phyloP scores from a whole-genome alignment of 2,888 invertebrate genomes.

The Cosmia trapezina region DNA sequence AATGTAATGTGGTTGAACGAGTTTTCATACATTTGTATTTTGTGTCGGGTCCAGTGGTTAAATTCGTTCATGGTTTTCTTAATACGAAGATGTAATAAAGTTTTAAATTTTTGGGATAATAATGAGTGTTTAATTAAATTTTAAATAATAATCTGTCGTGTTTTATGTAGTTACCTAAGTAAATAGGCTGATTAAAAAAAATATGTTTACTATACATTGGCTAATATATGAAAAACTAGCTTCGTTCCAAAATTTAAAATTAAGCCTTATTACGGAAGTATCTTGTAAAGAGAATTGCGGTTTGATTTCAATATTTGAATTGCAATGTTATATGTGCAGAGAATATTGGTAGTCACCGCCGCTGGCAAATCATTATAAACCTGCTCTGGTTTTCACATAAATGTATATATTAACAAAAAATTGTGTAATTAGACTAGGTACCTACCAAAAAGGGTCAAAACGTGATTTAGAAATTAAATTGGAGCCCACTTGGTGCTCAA shows the following conservation, averaged over 20 bases:
- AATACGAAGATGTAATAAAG: not conserved
- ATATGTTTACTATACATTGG: not conserved
- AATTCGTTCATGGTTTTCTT: too few species aligned
- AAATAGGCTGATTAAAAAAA: not conserved
- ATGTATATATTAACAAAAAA: not conserved
- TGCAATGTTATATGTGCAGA: not conserved
- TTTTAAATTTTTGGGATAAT: not conserved
- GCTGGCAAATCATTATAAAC: not conserved
- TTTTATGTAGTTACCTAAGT: not conserved
- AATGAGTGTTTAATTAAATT: not conserved
- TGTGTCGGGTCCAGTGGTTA: too few species aligned
- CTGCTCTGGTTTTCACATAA: not conserved
- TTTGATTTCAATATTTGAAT: not conserved
- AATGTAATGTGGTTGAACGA: too few species aligned
- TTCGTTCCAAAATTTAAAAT: slow-evolving; percentile 30
- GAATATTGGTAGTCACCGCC: not conserved
- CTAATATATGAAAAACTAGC: not conserved
- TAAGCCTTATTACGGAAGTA: not conserved
- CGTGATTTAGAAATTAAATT: slow-evolving; percentile 32
- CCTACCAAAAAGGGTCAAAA: not conserved
- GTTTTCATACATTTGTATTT: too few species aligned
- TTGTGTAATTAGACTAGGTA: not conserved
- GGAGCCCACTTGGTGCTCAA: slow-evolving; percentile 21
- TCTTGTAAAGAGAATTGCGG: not conserved
- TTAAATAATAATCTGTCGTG: not conserved